Evolutionary conservation across 1,140 invertebrate species (phyloP).

Genomic region (Drosophila ananassae): DNA sequence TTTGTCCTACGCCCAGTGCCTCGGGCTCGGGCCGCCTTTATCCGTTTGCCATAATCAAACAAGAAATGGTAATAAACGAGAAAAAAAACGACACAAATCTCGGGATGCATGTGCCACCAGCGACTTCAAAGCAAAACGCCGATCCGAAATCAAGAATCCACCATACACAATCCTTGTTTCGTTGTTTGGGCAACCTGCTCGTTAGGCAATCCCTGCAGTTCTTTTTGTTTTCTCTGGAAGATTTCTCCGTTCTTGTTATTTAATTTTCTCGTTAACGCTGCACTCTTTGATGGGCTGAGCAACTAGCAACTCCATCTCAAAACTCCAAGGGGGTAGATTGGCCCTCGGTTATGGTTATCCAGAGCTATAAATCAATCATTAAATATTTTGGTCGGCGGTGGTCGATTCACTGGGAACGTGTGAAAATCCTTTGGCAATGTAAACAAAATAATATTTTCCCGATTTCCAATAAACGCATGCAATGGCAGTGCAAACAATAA

Average conservation of each 20-base stretch:
- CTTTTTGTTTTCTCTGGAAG: constrained; percentile 18
- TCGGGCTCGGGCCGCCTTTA: constrained; percentile 46
- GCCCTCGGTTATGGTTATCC: constrained; percentile 19
- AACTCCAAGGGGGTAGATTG: constrained; percentile 11
- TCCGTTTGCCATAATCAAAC: constrained; percentile 78
- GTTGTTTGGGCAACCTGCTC: constrained; percentile 48
- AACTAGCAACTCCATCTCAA: constrained; percentile 10
- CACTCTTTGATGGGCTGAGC: constrained; percentile 68
- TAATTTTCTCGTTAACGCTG: constrained; percentile 67
- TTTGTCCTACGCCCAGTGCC: constrained; percentile 42
- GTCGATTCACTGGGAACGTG: constrained; percentile 54
- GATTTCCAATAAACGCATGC: constrained; percentile 62
- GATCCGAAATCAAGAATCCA: constrained; percentile 11
- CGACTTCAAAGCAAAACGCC: constrained; percentile 66
- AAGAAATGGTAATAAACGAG: constrained; percentile 75
- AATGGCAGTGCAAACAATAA: constrained; percentile 55
- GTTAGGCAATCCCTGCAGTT: constrained; percentile 27
- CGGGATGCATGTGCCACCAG: constrained; percentile 52
- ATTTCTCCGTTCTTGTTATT: constrained; percentile 35
- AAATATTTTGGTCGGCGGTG: constrained; percentile 55
- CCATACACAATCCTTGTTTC: constrained; percentile 24
- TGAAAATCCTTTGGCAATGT: constrained; percentile 76
- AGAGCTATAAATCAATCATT: constrained; percentile 75
- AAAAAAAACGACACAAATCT: constrained; percentile 26
- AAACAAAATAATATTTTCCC: constrained; percentile 72